Percentiles rank a stretch among this genome's conserved stretches.
Evolutionary conservation across 2,888 invertebrate genomes (phyloP).

Genomic region (Scaptomyza tumidula): DNA sequence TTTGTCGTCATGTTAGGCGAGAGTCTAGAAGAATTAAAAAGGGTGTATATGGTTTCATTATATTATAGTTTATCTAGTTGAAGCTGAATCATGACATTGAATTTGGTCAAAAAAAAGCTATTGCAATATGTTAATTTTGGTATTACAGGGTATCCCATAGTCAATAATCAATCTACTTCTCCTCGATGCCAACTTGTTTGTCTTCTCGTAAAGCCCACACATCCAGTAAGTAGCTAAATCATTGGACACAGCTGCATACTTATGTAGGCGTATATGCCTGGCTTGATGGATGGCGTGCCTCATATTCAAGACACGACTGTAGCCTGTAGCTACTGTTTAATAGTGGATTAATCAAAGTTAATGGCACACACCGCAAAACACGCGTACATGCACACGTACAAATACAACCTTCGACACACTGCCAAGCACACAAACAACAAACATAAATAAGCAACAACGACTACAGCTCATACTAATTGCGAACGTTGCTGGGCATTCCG

Average conservation of each 20-base stretch:
- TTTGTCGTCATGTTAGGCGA: neutral
- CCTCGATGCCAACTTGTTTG: neutral
- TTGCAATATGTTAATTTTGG: too few species aligned
- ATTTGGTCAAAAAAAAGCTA: too few species aligned
- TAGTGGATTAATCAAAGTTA: constrained; percentile 73
- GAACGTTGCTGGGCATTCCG: constrained; percentile 28
- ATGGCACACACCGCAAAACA: constrained; percentile 48
- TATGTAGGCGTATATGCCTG: constrained; percentile 1
- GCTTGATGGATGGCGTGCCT: constrained; percentile 14
- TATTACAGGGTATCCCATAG: constrained; percentile 15
- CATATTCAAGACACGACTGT: constrained; percentile 36
- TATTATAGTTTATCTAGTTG: too few species aligned
- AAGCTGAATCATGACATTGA: too few species aligned
- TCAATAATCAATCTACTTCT: neutral
- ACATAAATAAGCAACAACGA: constrained; percentile 9
- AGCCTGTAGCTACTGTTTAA: constrained; percentile 47
- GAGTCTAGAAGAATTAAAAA: neutral
- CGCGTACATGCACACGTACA: constrained; percentile 28
- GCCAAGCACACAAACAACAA: neutral
- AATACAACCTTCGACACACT: constrained; percentile 3
- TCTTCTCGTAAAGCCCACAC: neutral
- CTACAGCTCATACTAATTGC: constrained; percentile 52
- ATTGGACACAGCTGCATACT: constrained; percentile 12
- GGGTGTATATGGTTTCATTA: too few species aligned
- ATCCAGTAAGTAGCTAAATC: constrained; percentile 15